Evolutionary conservation across 2,113 vertebrate species (phyloP).

Genomic region (Oncorhynchus kisutch): DNA sequence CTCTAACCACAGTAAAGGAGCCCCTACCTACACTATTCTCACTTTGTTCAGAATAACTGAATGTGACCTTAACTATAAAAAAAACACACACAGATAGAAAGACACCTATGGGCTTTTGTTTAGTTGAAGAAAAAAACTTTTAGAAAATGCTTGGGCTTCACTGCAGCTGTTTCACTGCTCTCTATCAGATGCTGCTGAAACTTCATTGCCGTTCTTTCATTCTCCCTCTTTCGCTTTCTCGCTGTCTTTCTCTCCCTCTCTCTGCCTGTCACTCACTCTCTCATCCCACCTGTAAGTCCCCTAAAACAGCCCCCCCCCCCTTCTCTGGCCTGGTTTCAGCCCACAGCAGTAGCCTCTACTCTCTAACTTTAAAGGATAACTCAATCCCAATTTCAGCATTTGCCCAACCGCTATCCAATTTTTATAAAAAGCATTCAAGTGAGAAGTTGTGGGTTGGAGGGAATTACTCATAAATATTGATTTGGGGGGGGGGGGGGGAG

Average conservation of each 20-base stretch:
- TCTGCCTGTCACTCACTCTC: neutral
- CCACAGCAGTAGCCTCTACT: too few relatives aligned
- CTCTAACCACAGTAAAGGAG: constrained; percentile 1
- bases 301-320: too few relatives aligned
- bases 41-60: neutral
- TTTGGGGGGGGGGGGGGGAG: too few relatives aligned
- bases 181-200: neutral
- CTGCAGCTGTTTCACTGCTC: neutral
- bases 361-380: too few relatives aligned
- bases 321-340: too few relatives aligned
- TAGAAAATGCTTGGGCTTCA: too few relatives aligned
- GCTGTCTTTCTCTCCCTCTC: neutral
- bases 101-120: neutral
- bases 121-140: neutral
- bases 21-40: neutral
- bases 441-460: too few relatives aligned
- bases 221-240: neutral
- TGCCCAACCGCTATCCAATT: too few relatives aligned
- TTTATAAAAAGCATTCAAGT: too few relatives aligned
- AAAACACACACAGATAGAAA: neutral
- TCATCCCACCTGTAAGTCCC: neutral
- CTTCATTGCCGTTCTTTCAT: neutral
- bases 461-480: too few relatives aligned
- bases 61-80: neutral
- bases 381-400: too few relatives aligned